Evolutionary conservation across 2,797 vertebrate species (phyloP).

Genomic region (Aphelocoma californica): DNA sequence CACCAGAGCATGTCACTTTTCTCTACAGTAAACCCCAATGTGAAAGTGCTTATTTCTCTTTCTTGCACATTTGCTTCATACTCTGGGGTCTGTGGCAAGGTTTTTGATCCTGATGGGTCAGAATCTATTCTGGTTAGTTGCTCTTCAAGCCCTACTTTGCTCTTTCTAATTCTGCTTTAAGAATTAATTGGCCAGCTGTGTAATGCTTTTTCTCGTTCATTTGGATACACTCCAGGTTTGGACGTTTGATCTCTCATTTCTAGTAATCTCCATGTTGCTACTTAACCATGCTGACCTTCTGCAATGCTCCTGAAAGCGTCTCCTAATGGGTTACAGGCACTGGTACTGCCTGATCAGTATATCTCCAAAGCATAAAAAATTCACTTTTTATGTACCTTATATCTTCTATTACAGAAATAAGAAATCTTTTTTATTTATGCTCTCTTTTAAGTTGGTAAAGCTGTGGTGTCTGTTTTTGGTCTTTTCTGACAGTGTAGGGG

Average conservation of each 20-base stretch:
- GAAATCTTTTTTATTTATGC: neutral
- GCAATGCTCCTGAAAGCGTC: neutral
- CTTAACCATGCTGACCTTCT: neutral
- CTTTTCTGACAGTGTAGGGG: neutral
- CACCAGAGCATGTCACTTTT: neutral
- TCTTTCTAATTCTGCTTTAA: neutral
- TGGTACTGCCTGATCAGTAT: neutral
- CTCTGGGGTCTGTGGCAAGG: neutral
- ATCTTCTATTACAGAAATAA: neutral
- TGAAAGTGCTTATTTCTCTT: neutral
- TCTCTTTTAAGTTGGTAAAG: neutral
- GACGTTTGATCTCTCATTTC: neutral
- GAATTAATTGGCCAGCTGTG: neutral
- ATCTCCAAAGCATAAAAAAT: neutral
- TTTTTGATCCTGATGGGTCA: neutral
- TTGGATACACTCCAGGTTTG: neutral
- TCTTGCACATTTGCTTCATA: neutral
- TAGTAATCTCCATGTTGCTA: neutral
- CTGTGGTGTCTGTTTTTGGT: neutral
- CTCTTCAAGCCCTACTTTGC: neutral
- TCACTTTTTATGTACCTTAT: neutral
- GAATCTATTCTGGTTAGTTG: neutral
- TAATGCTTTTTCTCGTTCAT: neutral
- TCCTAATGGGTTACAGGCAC: neutral
- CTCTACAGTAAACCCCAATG: neutral